These are phyloP conservation scores for Nyctibius bracteatus DNA, from an alignment of 2,113 vertebrate species.

Conservation along the genomic window DNA sequence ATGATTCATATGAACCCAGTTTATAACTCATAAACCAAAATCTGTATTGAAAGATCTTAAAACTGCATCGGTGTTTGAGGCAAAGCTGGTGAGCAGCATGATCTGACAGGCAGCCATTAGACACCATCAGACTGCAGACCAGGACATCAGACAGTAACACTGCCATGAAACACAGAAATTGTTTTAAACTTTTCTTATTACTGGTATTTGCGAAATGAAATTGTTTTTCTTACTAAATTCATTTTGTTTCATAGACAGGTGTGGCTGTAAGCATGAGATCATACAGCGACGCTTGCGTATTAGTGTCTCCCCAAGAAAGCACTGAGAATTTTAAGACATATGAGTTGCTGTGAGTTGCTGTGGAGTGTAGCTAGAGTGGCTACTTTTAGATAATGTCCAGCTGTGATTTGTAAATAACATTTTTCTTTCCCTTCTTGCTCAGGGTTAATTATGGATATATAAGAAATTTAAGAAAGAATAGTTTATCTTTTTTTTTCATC, in stretches of 20 bases:
- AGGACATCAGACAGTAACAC: not conserved
- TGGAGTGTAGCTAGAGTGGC: not conserved
- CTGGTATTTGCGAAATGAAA: not conserved
- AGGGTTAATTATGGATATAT: constrained; percentile 3
- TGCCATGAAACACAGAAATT: not conserved
- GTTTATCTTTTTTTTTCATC: not conserved
- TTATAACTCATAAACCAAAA: not conserved
- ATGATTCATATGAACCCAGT: not conserved
- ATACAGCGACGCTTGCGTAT: not conserved
- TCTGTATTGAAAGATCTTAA: not conserved
- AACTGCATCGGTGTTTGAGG: not conserved
- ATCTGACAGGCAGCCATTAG: not conserved
- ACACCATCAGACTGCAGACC: not conserved
- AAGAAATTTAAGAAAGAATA: not conserved
- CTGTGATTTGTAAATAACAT: constrained; percentile 32
- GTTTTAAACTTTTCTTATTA: not conserved
- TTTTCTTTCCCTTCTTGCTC: constrained; percentile 1
- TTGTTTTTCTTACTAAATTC: not conserved
- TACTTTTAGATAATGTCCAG: constrained; percentile 41
- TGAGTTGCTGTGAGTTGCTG: not conserved
- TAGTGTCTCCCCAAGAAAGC: not conserved
- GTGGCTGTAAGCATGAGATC: not conserved
- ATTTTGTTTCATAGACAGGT: not conserved
- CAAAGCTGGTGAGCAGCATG: not conserved
- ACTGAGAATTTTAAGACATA: not conserved